These are phyloP conservation scores for Malurus splendens DNA, from an alignment of 2,797 vertebrate species.

Conservation along the genomic window DNA sequence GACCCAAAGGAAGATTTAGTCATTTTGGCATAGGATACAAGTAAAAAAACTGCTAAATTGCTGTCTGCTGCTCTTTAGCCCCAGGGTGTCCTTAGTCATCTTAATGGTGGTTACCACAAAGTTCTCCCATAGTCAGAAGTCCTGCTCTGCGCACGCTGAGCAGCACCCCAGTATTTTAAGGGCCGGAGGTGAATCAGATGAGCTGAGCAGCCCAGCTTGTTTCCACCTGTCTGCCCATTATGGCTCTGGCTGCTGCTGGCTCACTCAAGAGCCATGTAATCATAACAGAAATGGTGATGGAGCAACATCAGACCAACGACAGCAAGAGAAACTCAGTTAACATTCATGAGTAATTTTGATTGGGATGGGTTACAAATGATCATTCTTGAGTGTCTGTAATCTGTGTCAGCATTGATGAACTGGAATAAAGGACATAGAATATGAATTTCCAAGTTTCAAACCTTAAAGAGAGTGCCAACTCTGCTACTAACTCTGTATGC, in stretches of 20 bases:
- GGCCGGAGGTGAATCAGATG: accelerated
- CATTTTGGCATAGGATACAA: neutral
- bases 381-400: neutral
- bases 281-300: accelerated
- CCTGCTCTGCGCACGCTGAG: neutral
- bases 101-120: neutral
- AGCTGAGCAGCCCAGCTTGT: neutral
- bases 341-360: neutral
- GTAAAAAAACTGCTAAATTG: neutral
- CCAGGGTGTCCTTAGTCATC: neutral
- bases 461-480: neutral
- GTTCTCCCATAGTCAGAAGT: neutral
- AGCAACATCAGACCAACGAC: neutral
- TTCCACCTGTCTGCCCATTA: neutral
- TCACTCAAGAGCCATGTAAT: accelerated
- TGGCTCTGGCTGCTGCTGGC: neutral
- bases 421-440: neutral
- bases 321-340: neutral
- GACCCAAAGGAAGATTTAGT: neutral
- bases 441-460: neutral
- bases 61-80: neutral
- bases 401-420: neutral
- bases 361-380: neutral
- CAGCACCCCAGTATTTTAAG: neutral
- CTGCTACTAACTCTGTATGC: neutral